Conservation (phyloP, 2,888 invertebrate genomes). For the Microctonus brassicae region DNA sequence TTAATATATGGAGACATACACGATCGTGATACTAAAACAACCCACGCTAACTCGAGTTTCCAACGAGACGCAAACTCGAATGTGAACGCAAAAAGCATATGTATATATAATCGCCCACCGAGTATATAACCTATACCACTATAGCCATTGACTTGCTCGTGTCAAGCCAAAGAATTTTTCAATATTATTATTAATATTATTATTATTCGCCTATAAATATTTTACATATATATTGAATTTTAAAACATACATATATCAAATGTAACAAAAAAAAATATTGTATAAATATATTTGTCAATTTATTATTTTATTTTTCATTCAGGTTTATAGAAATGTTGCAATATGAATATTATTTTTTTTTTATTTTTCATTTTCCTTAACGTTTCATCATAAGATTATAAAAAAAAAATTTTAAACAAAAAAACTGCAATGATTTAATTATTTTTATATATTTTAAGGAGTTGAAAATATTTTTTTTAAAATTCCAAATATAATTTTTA, state of each 20-base stretch:
- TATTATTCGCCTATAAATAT: background rate
- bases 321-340: background rate
- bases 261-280: too few relatives aligned
- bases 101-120: conserved; percentile 16
- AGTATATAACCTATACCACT: background rate
- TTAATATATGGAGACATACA: background rate
- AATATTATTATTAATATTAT: conserved; percentile 1
- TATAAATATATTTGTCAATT: background rate
- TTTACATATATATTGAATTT: background rate
- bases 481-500: too few relatives aligned
- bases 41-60: conserved; percentile 23
- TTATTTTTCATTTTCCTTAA: background rate
- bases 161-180: background rate
- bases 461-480: too few relatives aligned
- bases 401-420: too few relatives aligned
- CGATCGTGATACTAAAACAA: conserved; percentile 24
- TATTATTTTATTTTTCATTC: background rate
- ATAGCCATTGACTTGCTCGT: background rate
- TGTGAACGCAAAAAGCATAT: conserved; percentile 16
- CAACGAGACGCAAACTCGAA: conserved; percentile 5
- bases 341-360: background rate
- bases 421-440: too few relatives aligned
- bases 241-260: too few relatives aligned
- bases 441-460: too few relatives aligned
- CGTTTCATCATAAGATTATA: too few relatives aligned